Evolutionary conservation across 1,140 invertebrate genomes (phyloP), one percentile per base, ranked within the genome.

Genomic region (Zaprionus gabonicus): DNA sequence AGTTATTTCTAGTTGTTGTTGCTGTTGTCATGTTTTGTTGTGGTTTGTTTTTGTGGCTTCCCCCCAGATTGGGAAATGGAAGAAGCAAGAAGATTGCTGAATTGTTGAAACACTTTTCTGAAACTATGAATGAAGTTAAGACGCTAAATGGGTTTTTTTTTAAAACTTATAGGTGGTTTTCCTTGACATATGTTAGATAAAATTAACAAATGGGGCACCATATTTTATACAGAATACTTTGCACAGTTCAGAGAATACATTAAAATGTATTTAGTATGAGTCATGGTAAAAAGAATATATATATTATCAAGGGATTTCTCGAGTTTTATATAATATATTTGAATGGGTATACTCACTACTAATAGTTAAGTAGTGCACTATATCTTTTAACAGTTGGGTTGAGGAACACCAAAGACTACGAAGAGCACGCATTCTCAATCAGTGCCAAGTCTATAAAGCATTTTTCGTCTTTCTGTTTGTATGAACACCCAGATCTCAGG

Each of bases 11-110:
- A 46, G n/a, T 9, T 46, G n/a, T 17, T 38, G 34, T 36, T 60
- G 17, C 13, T 55, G 49, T 41, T 57, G 60, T 58, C 31, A 17
- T 57, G 5, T 57, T 55, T 55, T 65, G 23, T 31, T 64, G 73
- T 55, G 60, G 73, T 76, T 71, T 65, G 10, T 64, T 71, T 67
- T 49, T 73, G 36, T 62, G 70, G 69, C 58, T 71, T 78, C 69
- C 10, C n/a, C n/a, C 41, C 6, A 55, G 17, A 58, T 49, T 41
- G 44, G 57, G 51, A 15, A 13, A 13, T 1, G 46, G 23, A 51
- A 51, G 20, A 12, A 10, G 44, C 46, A 23, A n/a, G n/a, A 3
- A 20, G 23, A 20, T 51, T 23, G 20, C 25, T 5, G 20, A 7
- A 25, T 2, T 23, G 31, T 10, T 34, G 9, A 10, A 34, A 34